Conservation (phyloP, 2,888 invertebrate species). For the Ommatoiulus sabulosus region DNA sequence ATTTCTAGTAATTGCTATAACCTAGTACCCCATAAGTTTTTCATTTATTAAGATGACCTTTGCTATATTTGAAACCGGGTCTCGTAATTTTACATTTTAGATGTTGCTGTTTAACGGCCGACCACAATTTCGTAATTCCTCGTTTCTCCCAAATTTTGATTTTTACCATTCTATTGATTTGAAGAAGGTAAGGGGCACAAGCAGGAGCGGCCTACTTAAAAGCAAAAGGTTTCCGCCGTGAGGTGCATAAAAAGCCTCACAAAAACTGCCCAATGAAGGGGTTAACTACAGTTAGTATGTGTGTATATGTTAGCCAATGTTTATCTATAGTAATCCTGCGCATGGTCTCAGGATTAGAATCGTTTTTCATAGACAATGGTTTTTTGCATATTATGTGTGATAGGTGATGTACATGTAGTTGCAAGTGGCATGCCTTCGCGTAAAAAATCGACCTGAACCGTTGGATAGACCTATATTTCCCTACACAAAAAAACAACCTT, state of each 20-base stretch:
- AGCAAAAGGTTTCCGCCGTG: not conserved
- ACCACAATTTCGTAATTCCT: not conserved
- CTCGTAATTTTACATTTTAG: not conserved
- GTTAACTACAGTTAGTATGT: not conserved
- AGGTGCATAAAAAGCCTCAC: not conserved
- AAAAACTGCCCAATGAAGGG: not conserved
- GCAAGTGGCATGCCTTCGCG: not conserved
- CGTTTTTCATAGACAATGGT: not conserved
- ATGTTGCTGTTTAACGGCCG: not conserved
- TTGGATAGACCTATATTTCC: conserved; percentile 36
- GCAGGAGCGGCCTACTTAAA: not conserved
- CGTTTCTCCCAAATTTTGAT: not conserved
- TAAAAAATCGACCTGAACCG: not conserved
- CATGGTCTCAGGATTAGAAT: not conserved
- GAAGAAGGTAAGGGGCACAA: not conserved
- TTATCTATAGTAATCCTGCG: not conserved
- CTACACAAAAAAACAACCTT: not conserved
- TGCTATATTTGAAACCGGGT: not conserved
- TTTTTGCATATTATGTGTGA: not conserved
- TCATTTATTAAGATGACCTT: too few relatives aligned
- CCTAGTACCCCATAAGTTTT: too few relatives aligned
- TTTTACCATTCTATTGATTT: not conserved
- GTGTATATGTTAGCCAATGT: not conserved
- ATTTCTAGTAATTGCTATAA: too few relatives aligned
- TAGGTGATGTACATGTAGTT: not conserved